Evolutionary conservation across 1,140 invertebrate genomes (phyloP).

Genomic region (Polyergus mexicanus): DNA sequence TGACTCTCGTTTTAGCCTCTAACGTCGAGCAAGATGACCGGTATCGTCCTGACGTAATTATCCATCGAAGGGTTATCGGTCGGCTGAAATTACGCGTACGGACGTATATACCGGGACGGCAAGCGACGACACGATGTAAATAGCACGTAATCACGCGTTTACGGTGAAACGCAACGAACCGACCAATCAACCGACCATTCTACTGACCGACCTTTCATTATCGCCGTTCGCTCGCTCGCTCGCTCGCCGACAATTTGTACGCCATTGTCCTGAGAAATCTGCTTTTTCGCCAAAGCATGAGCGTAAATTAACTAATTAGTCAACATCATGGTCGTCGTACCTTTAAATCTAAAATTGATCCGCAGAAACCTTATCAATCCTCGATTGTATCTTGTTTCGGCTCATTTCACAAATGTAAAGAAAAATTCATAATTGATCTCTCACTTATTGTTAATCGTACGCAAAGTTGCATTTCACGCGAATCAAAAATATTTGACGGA

Average conservation of each 20-base stretch:
- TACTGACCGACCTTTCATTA: conserved; percentile 50
- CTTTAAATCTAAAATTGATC: neutral
- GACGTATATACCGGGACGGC: neutral
- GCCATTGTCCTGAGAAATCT: conserved; percentile 31
- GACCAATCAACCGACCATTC: conserved; percentile 52
- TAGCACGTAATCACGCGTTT: conserved; percentile 56
- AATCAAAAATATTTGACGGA: neutral
- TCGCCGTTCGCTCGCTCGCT: neutral
- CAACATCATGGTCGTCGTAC: neutral
- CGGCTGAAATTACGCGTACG: conserved; percentile 25
- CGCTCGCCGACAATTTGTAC: conserved; percentile 40
- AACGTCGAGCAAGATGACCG: conserved; percentile 10
- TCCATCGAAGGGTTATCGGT: conserved; percentile 25
- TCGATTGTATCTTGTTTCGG: neutral
- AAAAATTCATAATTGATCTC: neutral
- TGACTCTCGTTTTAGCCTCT: conserved; percentile 13
- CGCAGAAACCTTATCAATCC: neutral
- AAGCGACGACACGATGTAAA: conserved; percentile 51
- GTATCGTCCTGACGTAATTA: conserved; percentile 42
- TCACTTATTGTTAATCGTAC: neutral
- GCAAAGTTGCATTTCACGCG: neutral
- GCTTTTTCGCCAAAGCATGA: conserved; percentile 9
- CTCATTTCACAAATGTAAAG: neutral
- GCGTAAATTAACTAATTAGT: conserved; percentile 36
- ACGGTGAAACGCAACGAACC: conserved; percentile 51